phyloP scores from a whole-genome alignment of 2,888 invertebrate genomes.

The Spodoptera picta region DNA sequence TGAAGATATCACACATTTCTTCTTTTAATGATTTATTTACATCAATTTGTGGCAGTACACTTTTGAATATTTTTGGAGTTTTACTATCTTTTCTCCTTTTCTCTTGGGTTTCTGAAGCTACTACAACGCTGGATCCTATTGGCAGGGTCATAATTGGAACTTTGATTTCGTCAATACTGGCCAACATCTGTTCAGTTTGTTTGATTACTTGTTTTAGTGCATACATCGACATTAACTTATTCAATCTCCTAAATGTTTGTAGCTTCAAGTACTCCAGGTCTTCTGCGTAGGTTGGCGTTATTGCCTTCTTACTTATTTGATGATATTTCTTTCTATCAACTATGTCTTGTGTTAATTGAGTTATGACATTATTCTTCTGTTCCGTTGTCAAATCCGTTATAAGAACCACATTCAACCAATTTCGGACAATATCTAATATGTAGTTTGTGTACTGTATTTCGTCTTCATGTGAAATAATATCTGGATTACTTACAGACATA shows the following conservation, averaged over 20 bases:
- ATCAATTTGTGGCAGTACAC: not conserved
- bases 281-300: not conserved
- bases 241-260: conserved; percentile 23
- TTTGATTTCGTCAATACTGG: not conserved
- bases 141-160: conserved; percentile 9
- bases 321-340: conserved; percentile 18
- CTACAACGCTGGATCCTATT: not conserved
- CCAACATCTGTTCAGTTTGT: not conserved
- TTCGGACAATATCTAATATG: not conserved
- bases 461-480: not conserved
- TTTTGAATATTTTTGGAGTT: not conserved
- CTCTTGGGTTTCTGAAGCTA: not conserved
- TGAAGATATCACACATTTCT: not conserved
- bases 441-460: conserved; percentile 1
- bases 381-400: not conserved
- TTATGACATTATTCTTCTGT: conserved; percentile 3
- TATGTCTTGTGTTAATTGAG: conserved; percentile 14
- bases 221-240: not conserved
- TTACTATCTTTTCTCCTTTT: not conserved
- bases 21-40: not conserved
- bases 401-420: conserved; percentile 17
- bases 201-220: conserved; percentile 11
- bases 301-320: conserved; percentile 9
- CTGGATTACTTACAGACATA: not conserved
- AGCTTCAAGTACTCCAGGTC: conserved; percentile 20